Conservation (phyloP, 1,140 invertebrate species). For the Uloborus diversus region DNA sequence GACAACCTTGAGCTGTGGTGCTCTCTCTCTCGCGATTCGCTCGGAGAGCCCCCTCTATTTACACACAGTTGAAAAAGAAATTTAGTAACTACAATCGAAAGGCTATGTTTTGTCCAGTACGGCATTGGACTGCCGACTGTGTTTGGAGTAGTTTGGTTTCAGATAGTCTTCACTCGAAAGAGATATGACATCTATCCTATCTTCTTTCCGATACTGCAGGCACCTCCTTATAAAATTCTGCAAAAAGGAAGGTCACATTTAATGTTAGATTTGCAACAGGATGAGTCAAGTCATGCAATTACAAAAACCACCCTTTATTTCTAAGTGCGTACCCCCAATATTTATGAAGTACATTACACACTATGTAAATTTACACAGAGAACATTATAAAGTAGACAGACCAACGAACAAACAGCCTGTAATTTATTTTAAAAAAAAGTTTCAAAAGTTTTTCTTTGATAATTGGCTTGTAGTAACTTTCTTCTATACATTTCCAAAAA, state of each 20-base stretch:
- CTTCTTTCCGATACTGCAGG: constrained; percentile 97
- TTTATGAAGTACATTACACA: too few species aligned
- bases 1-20: constrained; percentile 21
- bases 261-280: too few species aligned
- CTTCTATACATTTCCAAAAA: too few species aligned
- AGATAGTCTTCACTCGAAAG: constrained; percentile 96
- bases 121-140: constrained; percentile 69
- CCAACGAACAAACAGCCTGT: too few species aligned
- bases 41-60: constrained; percentile 11
- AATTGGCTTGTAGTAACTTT: too few species aligned
- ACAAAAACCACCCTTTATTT: too few species aligned
- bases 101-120: constrained; percentile 55
- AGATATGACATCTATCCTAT: constrained; percentile 95
- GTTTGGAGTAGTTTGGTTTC: constrained; percentile 86
- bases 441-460: too few species aligned
- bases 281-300: too few species aligned
- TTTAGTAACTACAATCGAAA: constrained; percentile 33
- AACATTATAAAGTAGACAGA: too few species aligned
- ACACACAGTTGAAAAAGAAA: constrained; percentile 27
- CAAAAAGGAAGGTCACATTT: not conserved
- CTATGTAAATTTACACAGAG: too few species aligned
- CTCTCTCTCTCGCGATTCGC: constrained; percentile 2
- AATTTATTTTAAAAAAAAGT: too few species aligned
- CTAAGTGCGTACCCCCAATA: too few species aligned
- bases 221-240: constrained; percentile 98